Percentiles rank a stretch among this genome's conserved stretches.
Conservation (phyloP, 2,797 vertebrate species). For the Hafferia zeledoni region DNA sequence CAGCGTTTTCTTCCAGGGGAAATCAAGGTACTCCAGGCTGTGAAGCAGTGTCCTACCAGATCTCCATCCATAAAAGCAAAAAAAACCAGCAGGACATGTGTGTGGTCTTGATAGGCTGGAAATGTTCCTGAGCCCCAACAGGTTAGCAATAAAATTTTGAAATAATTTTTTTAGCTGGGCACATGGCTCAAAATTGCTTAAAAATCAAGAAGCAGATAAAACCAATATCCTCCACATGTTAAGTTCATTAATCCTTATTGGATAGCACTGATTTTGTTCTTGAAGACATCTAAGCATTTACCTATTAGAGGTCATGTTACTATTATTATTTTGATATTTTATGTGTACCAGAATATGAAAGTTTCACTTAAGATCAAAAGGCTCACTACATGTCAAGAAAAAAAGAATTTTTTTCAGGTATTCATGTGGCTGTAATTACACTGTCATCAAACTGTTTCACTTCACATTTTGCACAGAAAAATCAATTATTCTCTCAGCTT, state of each 20-base stretch:
- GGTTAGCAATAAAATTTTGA: neutral
- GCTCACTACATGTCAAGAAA: neutral
- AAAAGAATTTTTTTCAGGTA: neutral
- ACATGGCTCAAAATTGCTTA: neutral
- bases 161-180: neutral
- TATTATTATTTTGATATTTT: neutral
- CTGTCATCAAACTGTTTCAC: neutral
- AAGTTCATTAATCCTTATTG: neutral
- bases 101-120: neutral
- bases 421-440: neutral
- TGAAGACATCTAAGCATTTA: neutral
- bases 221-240: neutral
- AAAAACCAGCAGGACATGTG: neutral
- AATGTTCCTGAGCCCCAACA: neutral
- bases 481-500: neutral
- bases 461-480: neutral
- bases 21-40: accelerated
- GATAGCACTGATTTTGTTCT: neutral
- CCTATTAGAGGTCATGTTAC: neutral
- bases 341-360: neutral
- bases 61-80: neutral
- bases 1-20: neutral
- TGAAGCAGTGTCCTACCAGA: neutral
- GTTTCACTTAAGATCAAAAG: neutral
- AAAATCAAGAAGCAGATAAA: neutral